Percentiles rank a stretch among this genome's conserved stretches.
Evolutionary conservation across 53 echinoderm and acorn worm genomes (phyloP).

Genomic region (Hippasteria phrygiana): DNA sequence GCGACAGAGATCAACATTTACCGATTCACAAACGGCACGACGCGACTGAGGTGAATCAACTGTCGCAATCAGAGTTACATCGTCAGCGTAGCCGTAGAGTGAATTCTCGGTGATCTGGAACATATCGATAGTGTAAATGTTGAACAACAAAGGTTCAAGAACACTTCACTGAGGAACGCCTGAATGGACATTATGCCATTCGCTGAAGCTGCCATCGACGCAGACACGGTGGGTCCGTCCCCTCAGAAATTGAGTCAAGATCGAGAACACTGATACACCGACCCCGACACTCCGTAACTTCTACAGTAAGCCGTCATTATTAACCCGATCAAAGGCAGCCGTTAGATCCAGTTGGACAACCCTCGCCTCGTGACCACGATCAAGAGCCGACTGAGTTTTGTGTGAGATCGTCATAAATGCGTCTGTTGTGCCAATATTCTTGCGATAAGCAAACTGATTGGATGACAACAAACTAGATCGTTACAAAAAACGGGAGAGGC

Average conservation of each 20-base stretch:
- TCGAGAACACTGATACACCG: neutral
- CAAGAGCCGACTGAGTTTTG: neutral
- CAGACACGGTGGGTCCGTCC: neutral
- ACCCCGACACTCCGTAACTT: neutral
- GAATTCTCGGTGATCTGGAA: too few species aligned
- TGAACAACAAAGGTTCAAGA: too few species aligned
- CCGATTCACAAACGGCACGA: too few species aligned
- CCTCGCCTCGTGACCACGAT: slow-evolving; percentile 6
- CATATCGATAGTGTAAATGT: too few species aligned
- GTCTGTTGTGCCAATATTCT: neutral
- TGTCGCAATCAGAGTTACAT: too few species aligned
- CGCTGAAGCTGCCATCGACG: too few species aligned
- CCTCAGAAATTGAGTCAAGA: neutral
- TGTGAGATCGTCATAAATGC: neutral
- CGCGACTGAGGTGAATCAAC: too few species aligned
- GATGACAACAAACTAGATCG: neutral
- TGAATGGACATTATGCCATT: too few species aligned
- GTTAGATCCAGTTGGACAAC: neutral
- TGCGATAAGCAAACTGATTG: neutral
- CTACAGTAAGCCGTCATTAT: neutral
- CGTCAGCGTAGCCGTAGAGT: too few species aligned
- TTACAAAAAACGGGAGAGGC: neutral
- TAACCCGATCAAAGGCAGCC: neutral
- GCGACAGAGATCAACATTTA: neutral
- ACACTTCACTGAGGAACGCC: too few species aligned